Conservation (phyloP, 2,113 vertebrate genomes). For the Triplophysa dalaica region DNA sequence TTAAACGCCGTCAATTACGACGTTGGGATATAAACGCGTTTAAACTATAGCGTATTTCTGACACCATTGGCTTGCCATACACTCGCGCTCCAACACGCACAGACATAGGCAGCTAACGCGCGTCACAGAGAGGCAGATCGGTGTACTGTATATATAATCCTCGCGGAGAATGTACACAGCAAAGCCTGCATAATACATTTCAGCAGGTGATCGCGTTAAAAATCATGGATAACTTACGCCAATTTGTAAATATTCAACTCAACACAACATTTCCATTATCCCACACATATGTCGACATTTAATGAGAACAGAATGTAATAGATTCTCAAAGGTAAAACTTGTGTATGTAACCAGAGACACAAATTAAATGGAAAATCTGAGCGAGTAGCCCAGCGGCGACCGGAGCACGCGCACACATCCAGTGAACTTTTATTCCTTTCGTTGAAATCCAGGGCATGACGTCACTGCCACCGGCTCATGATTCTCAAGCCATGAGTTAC, state of each 20-base stretch:
- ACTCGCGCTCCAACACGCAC: background rate
- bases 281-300: background rate
- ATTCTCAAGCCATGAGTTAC: conserved; percentile 49
- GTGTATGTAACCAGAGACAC: background rate
- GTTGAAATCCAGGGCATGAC: conserved; percentile 53
- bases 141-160: background rate
- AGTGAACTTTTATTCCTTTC: conserved; percentile 41
- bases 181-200: background rate
- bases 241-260: background rate
- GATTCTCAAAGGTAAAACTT: background rate
- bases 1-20: too few relatives aligned
- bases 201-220: background rate
- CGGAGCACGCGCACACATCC: background rate
- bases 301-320: background rate
- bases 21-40: too few relatives aligned
- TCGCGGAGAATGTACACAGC: too few relatives aligned
- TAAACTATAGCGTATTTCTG: too few relatives aligned
- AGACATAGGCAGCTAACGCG: background rate
- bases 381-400: background rate
- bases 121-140: background rate
- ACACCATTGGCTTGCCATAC: too few relatives aligned
- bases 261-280: background rate
- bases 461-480: conserved; percentile 51
- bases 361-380: background rate
- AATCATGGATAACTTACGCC: background rate